These are phyloP conservation scores for Phylloscopus trochilus DNA, from an alignment of 2,113 vertebrate genomes.

Conservation along the genomic window DNA sequence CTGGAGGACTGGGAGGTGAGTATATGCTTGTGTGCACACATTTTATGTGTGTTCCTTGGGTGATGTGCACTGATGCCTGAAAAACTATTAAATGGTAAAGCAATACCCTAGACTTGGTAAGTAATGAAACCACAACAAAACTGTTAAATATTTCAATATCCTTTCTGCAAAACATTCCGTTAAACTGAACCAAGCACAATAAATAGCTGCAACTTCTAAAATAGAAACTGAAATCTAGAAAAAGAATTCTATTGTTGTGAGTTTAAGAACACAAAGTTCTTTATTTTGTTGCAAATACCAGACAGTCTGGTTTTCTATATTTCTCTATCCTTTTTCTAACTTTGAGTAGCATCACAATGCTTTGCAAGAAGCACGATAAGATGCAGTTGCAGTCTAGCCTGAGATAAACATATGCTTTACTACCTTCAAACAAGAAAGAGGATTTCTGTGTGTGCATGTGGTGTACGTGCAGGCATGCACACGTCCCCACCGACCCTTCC, in stretches of 20 bases:
- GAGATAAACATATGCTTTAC: not conserved
- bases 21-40: not conserved
- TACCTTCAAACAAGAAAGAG: not conserved
- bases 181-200: not conserved
- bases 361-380: not conserved
- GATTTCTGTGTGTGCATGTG: not conserved
- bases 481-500: not conserved
- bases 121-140: not conserved
- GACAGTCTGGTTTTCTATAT: not conserved
- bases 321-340: not conserved
- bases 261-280: not conserved
- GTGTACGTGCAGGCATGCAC: not conserved
- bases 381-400: not conserved
- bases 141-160: not conserved
- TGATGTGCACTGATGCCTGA: not conserved
- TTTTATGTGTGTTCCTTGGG: not conserved
- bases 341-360: not conserved
- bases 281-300: not conserved
- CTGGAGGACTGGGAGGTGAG: fast-evolving
- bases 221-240: not conserved
- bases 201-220: not conserved
- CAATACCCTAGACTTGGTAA: not conserved
- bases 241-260: not conserved
- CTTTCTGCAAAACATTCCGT: not conserved
- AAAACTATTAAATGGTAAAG: not conserved